Conservation (phyloP, 1,140 invertebrate genomes). For the Campoletis sonorensis region DNA sequence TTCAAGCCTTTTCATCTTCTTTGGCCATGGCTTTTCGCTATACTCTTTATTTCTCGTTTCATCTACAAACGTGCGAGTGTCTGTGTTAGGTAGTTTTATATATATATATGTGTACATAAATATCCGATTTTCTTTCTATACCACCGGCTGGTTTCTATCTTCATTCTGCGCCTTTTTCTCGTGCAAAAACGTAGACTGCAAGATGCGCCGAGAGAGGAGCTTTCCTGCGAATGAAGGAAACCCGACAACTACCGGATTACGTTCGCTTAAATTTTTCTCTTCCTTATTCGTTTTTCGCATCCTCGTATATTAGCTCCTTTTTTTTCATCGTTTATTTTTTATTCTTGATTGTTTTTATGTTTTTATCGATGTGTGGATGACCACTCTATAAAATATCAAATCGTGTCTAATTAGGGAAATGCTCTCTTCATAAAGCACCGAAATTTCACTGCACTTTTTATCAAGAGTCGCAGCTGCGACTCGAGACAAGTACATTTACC, state of each 20-base stretch:
- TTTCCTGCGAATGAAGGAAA: conserved; percentile 53
- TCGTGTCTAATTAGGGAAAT: too few relatives aligned
- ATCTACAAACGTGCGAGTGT: neutral
- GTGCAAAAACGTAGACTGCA: conserved; percentile 64
- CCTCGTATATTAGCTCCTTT: conserved; percentile 2
- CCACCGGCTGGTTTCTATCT: neutral
- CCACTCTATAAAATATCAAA: too few relatives aligned
- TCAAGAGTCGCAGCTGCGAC: too few relatives aligned
- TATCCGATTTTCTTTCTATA: too few relatives aligned
- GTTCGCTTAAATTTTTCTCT: conserved; percentile 58
- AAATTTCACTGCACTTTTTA: too few relatives aligned
- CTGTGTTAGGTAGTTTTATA: too few relatives aligned
- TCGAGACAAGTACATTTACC: too few relatives aligned
- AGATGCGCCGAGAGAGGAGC: conserved; percentile 61
- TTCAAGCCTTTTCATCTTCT: conserved; percentile 21
- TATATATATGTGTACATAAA: neutral
- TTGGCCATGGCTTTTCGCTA: neutral
- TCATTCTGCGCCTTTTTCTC: neutral
- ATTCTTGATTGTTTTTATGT: neutral
- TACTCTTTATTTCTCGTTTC: neutral
- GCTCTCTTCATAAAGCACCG: too few relatives aligned
- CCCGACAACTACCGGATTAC: conserved; percentile 61
- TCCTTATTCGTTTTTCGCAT: too few relatives aligned
- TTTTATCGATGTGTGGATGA: neutral
- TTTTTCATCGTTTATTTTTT: neutral